A percentile compares a stretch with the other conserved stretches of the same genome.
These are phyloP conservation scores for Smithornis capensis DNA, from an alignment of 2,113 vertebrate species.

Conservation along the genomic window DNA sequence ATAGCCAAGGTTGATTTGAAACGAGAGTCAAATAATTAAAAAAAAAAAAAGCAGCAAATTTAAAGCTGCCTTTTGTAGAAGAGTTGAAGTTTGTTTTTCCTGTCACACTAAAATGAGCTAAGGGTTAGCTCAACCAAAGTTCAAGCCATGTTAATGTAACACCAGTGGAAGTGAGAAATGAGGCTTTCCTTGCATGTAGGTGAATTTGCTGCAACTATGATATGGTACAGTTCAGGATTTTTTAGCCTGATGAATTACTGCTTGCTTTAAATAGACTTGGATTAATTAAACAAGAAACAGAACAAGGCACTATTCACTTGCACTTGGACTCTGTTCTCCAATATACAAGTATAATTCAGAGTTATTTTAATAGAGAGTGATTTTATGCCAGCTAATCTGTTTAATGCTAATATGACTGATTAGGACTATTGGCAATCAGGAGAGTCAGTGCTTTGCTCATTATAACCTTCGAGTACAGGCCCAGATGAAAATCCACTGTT, in stretches of 20 bases:
- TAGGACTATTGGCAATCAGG: not conserved
- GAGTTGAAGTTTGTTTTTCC: conserved; percentile 23
- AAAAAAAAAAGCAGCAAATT: not conserved
- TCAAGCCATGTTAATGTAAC: conserved; percentile 15
- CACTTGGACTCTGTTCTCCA: not conserved
- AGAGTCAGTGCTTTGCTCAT: not conserved
- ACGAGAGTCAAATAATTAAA: not conserved
- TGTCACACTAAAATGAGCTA: conserved; percentile 10
- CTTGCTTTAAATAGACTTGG: not conserved
- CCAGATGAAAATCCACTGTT: not conserved
- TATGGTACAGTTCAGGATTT: not conserved
- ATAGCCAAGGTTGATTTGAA: not conserved
- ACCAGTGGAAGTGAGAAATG: conserved; percentile 6
- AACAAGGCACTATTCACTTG: not conserved
- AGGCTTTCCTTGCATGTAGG: not conserved
- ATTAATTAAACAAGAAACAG: conserved; percentile 13
- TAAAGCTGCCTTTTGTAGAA: not conserved
- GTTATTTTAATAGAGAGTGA: not conserved
- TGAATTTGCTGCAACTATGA: not conserved
- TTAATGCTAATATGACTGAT: not conserved
- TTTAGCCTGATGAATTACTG: not conserved
- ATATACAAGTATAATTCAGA: not conserved
- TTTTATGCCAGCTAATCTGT: not conserved
- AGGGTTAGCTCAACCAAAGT: conserved; percentile 11
- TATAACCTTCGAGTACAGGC: not conserved